Conservation (phyloP, 2,113 vertebrate genomes). For the Pedetes capensis region DNA sequence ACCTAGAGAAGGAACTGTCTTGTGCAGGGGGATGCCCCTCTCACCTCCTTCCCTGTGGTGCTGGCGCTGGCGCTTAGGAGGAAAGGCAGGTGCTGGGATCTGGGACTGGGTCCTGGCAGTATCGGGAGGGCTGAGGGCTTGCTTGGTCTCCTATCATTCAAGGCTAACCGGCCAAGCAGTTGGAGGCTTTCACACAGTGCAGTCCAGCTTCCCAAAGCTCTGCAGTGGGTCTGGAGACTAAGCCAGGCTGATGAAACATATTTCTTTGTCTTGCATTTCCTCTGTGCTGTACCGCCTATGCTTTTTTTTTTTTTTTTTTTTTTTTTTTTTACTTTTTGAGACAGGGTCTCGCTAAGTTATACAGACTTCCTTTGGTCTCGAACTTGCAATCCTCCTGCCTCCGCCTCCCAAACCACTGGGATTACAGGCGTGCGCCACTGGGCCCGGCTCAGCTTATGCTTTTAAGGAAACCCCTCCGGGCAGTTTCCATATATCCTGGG, state of each 20-base stretch:
- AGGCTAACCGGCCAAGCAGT: not conserved
- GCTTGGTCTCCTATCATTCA: not conserved
- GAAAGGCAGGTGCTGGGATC: not conserved
- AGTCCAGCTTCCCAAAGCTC: not conserved
- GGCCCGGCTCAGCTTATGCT: not conserved
- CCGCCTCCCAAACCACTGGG: not conserved
- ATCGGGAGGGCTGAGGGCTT: not conserved
- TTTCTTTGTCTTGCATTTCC: not conserved
- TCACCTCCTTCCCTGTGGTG: not conserved
- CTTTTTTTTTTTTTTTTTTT: too few species aligned
- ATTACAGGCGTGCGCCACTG: not conserved
- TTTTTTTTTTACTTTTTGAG: too few species aligned
- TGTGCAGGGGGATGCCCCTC: not conserved
- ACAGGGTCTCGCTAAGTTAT: not conserved
- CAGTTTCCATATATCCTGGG: not conserved
- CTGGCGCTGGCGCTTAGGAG: rapidly evolving
- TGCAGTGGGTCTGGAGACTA: not conserved
- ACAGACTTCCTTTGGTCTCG: not conserved
- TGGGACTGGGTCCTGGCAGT: not conserved
- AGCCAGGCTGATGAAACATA: not conserved
- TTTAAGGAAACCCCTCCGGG: not conserved
- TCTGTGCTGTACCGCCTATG: too few species aligned
- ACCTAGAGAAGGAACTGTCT: not conserved
- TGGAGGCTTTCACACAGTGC: not conserved
- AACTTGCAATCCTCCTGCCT: not conserved